A percentile compares a stretch with the other conserved stretches of the same genome.
Evolutionary conservation across 2,797 vertebrate genomes (phyloP).

Genomic region (Malurus leucopterus): DNA sequence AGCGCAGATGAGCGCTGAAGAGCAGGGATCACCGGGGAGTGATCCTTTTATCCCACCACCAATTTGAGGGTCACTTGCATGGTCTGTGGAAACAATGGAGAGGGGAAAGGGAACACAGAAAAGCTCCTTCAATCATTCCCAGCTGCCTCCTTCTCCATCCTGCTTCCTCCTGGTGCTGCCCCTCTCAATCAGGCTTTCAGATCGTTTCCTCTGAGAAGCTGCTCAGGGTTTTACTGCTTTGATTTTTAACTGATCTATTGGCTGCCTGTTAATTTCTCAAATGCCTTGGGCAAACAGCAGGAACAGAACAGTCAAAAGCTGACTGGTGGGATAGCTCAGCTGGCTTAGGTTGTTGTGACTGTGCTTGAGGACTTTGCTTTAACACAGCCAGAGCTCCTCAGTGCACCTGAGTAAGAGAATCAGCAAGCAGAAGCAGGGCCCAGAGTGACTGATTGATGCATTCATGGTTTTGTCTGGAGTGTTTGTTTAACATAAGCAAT

Average conservation of each 20-base stretch:
- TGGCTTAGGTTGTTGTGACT: background rate
- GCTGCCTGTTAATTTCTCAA: background rate
- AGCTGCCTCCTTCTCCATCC: background rate
- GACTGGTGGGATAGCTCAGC: background rate
- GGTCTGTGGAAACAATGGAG: background rate
- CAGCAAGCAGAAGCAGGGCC: background rate
- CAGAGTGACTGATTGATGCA: background rate
- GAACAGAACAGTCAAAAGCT: background rate
- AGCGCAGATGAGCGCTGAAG: background rate
- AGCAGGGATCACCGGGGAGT: background rate
- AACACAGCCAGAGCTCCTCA: background rate
- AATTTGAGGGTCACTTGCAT: background rate
- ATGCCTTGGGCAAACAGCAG: background rate
- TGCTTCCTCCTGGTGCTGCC: background rate
- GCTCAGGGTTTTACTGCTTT: background rate
- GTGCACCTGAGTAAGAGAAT: background rate
- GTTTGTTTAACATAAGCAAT: background rate
- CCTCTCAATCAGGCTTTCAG: background rate
- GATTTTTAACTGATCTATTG: background rate
- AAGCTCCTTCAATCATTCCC: background rate
- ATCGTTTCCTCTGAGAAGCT: background rate
- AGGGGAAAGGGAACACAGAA: background rate
- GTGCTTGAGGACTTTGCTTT: background rate
- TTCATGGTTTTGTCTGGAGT: background rate
- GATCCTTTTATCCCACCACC: background rate